Conservation (phyloP, 2,113 vertebrate species). For the Atherinomorus stipes region DNA sequence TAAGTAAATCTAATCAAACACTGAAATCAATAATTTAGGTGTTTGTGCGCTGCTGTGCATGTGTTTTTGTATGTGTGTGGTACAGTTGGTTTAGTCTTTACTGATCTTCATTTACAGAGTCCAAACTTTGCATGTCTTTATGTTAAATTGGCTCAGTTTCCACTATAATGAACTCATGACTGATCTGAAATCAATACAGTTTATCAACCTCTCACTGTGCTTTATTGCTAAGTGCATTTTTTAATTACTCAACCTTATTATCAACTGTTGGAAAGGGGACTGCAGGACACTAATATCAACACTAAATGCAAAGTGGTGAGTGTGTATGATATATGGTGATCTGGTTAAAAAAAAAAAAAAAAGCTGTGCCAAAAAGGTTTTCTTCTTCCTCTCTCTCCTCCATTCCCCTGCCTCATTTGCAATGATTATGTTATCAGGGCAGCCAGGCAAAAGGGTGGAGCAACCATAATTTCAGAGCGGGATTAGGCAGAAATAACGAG, state of each 20-base stretch:
- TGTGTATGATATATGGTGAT: conserved; percentile 23
- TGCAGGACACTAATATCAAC: conserved; percentile 1
- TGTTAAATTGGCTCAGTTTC: conserved; percentile 46
- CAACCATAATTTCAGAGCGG: conserved; percentile 99
- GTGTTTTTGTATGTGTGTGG: conserved; percentile 19
- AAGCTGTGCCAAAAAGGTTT: conserved; percentile 42
- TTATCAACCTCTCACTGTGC: conserved; percentile 49
- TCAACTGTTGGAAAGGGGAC: conserved; percentile 39
- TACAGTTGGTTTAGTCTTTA: conserved; percentile 30
- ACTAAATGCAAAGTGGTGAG: not conserved
- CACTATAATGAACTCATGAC: conserved; percentile 56
- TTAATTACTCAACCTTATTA: conserved; percentile 44
- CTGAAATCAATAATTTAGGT: conserved; percentile 77
- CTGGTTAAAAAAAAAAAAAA: conserved; percentile 16
- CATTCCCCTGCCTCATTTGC: conserved; percentile 93
- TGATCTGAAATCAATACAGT: conserved; percentile 69
- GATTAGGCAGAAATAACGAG: conserved; percentile 99
- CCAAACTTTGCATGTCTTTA: conserved; percentile 49
- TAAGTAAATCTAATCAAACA: conserved; percentile 77
- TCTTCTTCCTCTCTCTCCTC: conserved; percentile 39
- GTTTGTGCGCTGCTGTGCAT: conserved; percentile 52
- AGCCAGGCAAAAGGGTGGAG: conserved; percentile 99
- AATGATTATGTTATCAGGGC: conserved; percentile 99
- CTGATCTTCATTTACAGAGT: conserved; percentile 38
- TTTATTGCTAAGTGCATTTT: conserved; percentile 65